Evolutionary conservation across 2,888 invertebrate genomes (phyloP), one percentile per base, ranked within the genome.

Genomic region (Onchidella celtica): DNA sequence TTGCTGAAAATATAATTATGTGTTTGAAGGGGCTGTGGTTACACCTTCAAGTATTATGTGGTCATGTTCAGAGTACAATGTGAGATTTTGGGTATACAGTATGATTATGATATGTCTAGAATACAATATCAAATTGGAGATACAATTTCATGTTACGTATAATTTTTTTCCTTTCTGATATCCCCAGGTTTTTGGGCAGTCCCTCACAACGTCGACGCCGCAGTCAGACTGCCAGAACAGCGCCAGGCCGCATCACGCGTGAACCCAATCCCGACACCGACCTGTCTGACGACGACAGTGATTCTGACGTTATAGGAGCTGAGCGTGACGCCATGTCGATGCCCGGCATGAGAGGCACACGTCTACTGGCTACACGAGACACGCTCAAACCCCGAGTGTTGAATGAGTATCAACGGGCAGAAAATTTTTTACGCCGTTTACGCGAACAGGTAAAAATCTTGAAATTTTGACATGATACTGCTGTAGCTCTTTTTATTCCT

Each of bases 201-300:
- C 69, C 69, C 17, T 38, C 38, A 36, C 34, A n/a, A n/a, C 36
- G 36, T 6, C 69, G 36, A 3, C 36, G 29, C 21, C 6, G 66
- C 21, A 66, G 66, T 29, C 66, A 66, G 32, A 66, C 66, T 27
- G 66, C 66, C 66, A n/a, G 32, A 4, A 66, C 66, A 4, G 66
- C 66, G 6, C 66, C 66, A 24, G 27, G 66, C 17, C 66, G 66
- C 66, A 66, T 66, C 21, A n/a, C 29, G 29, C 17, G 21, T 6
- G 27, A 27, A 3, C 29, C 3, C 4, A 32, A 66, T 14, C 17
- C 24, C 21, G 32, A 24, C 32, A 21, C 17, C 32, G 29, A 29
- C 32, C 29, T 29, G 21, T 24, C 27, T 4, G 66, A 29, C 27
- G 32, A 24, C 66, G 66, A 66, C 4, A 29, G 29, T 32, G 66